phyloP scores from a whole-genome alignment of 2,113 vertebrate genomes.

The Anhinga anhinga region DNA sequence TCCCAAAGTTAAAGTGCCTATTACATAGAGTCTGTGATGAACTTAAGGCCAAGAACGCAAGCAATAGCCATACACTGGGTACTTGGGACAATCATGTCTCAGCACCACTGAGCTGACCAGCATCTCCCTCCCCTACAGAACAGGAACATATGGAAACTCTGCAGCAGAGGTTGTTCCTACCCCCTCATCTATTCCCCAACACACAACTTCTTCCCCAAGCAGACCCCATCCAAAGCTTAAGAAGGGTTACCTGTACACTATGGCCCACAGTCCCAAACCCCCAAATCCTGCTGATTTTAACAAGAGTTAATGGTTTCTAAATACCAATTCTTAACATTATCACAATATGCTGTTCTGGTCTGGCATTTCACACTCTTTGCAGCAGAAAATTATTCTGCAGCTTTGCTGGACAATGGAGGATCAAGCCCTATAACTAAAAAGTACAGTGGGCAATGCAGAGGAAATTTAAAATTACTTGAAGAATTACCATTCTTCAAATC shows the following conservation, averaged over 20 bases:
- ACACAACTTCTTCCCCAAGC: neutral
- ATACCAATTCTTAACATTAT: neutral
- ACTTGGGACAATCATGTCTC: neutral
- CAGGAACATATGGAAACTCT: accelerated
- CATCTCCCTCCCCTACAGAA: neutral
- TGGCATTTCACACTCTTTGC: neutral
- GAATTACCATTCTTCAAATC: neutral
- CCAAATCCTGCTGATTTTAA: neutral
- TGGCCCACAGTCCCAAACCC: neutral
- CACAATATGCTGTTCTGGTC: neutral
- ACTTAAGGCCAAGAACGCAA: neutral
- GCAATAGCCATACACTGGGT: neutral
- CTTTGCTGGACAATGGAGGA: neutral
- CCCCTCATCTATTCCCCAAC: neutral
- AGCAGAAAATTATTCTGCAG: neutral
- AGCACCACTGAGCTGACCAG: neutral
- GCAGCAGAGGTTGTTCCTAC: neutral
- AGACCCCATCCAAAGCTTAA: neutral
- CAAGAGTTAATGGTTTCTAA: neutral
- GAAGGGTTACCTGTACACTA: neutral
- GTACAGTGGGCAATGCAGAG: neutral
- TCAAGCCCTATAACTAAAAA: neutral
- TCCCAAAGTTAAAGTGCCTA: neutral
- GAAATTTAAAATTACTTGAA: neutral
- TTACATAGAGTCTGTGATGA: neutral